These are phyloP conservation scores for Diadromus collaris DNA, from an alignment of 2,888 invertebrate species.

Conservation along the genomic window DNA sequence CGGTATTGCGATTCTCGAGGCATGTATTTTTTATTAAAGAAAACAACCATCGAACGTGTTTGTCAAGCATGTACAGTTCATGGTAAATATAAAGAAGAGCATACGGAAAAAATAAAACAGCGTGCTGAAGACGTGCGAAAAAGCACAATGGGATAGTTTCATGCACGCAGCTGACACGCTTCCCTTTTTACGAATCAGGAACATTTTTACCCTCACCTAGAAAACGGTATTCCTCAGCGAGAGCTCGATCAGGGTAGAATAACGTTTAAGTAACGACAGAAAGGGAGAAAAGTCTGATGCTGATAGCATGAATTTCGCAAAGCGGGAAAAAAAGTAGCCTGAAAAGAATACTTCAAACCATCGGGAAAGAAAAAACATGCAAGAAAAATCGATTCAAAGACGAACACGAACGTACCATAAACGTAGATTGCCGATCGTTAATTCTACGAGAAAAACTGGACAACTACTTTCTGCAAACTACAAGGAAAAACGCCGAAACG, in stretches of 20 bases:
- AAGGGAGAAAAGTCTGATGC: neutral
- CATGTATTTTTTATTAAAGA: constrained; percentile 23
- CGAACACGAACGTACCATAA: constrained; percentile 40
- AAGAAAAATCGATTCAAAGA: neutral
- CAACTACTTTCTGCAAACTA: constrained; percentile 27
- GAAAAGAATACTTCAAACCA: constrained; percentile 3
- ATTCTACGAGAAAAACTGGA: neutral
- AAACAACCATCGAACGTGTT: constrained; percentile 36
- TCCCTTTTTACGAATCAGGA: neutral
- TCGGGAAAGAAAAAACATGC: constrained; percentile 26
- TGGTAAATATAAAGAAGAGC: constrained; percentile 20
- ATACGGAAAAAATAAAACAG: constrained; percentile 15
- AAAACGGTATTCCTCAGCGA: neutral
- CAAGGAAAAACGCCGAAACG: constrained; percentile 38
- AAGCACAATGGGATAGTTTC: constrained; percentile 34
- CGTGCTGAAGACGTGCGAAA: constrained; percentile 14
- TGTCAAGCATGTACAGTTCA: constrained; percentile 46
- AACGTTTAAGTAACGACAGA: neutral
- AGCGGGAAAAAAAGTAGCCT: constrained; percentile 3
- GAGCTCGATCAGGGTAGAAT: neutral
- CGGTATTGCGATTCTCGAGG: constrained; percentile 56
- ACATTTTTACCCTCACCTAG: constrained; percentile 14
- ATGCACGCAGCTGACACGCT: constrained; percentile 29
- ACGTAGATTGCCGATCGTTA: constrained; percentile 6
- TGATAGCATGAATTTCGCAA: neutral